Percentiles rank a stretch among this genome's conserved stretches.
phyloP scores from a whole-genome alignment of 2,888 invertebrate species.

The Phyto melanocephala region DNA sequence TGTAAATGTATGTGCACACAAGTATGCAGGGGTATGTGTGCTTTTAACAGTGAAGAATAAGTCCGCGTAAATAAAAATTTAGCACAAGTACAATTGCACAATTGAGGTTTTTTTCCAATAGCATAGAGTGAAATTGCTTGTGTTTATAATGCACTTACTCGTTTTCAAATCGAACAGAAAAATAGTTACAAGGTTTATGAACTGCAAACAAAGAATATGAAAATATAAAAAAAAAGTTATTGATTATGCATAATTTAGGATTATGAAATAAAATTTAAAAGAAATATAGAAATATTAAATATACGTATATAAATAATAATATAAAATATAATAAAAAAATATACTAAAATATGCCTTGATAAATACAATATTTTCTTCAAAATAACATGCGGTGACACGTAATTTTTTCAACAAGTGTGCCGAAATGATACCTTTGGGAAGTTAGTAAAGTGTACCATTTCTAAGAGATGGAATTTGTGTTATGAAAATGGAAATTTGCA shows the following conservation, averaged over 20 bases:
- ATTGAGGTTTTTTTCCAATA: slow-evolving; percentile 46
- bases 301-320: no score
- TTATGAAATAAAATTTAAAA: background rate
- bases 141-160: slow-evolving; percentile 61
- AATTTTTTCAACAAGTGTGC: no score
- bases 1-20: slow-evolving; percentile 7
- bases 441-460: no score
- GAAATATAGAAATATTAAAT: no score
- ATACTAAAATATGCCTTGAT: no score
- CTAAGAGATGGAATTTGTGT: no score
- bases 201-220: slow-evolving; percentile 47
- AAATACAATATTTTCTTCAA: no score
- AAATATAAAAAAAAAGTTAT: slow-evolving; percentile 29
- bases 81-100: slow-evolving; percentile 61
- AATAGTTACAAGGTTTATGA: slow-evolving; percentile 62
- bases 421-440: no score
- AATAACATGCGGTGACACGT: no score
- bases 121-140: slow-evolving; percentile 55
- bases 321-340: no score
- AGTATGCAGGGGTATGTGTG: background rate
- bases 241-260: slow-evolving; percentile 53
- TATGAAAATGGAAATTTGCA: no score
- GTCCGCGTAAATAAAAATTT: slow-evolving; percentile 46
- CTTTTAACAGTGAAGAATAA: background rate
- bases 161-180: slow-evolving; percentile 15